Percentiles rank a stretch among this genome's conserved stretches.
Evolutionary conservation across 2,113 vertebrate species (phyloP).

Genomic region (Anguilla japonica): DNA sequence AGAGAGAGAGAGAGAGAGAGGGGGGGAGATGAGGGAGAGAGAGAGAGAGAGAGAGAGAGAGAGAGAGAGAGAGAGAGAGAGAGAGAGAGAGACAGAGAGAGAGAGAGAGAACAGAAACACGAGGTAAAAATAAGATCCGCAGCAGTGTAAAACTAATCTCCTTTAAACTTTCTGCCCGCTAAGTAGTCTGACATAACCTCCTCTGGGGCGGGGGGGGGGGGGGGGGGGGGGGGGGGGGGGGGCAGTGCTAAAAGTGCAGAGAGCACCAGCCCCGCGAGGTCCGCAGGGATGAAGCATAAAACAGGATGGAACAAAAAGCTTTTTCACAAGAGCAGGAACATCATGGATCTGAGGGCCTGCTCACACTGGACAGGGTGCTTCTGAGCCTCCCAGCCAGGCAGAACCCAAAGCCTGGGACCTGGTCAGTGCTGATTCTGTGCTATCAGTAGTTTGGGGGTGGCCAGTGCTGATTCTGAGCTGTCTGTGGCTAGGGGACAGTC

Average conservation of each 20-base stretch:
- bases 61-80: neutral
- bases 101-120: neutral
- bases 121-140: slow-evolving; percentile 19
- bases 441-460: too few species aligned
- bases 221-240: too few species aligned
- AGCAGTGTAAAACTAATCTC: slow-evolving; percentile 37
- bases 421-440: neutral
- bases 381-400: neutral
- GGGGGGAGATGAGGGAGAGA: neutral
- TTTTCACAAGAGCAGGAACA: slow-evolving; percentile 3
- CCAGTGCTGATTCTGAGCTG: too few species aligned
- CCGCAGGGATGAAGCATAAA: neutral
- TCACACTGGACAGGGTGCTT: neutral
- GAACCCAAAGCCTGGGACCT: too few species aligned
- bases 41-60: neutral
- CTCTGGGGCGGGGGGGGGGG: too few species aligned
- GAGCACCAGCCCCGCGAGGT: neutral
- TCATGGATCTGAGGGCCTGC: neutral
- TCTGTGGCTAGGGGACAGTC: too few species aligned
- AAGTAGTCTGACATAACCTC: slow-evolving; percentile 41
- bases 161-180: slow-evolving; percentile 41
- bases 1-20: neutral
- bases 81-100: too few species aligned
- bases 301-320: slow-evolving; percentile 5
- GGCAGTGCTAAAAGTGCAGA: neutral